Evolutionary conservation across 2,888 invertebrate genomes (phyloP).

Genomic region (Argyra leucocephala): DNA sequence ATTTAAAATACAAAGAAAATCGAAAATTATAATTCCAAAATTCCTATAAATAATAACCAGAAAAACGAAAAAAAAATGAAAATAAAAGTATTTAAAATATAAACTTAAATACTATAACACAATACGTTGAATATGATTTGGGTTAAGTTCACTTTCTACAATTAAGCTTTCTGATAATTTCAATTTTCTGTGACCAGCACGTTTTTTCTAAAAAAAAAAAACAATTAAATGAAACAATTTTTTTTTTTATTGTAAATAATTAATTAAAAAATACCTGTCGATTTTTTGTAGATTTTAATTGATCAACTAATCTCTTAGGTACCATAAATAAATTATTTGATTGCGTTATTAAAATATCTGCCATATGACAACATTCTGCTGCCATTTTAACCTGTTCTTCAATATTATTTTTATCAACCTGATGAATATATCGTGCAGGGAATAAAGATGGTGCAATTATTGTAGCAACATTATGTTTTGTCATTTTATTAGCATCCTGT

Average conservation of each 20-base stretch:
- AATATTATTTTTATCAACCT: conserved; percentile 55
- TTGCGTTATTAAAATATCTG: conserved; percentile 71
- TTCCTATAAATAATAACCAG: too few species aligned
- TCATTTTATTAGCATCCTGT: conserved; percentile 75
- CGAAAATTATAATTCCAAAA: too few species aligned
- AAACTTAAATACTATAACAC: background rate
- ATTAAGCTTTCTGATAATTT: background rate
- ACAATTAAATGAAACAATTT: background rate
- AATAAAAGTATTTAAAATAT: too few species aligned
- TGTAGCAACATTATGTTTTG: conserved; percentile 83
- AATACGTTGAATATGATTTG: conserved; percentile 10
- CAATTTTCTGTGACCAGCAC: background rate
- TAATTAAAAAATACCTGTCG: too few species aligned
- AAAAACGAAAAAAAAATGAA: too few species aligned
- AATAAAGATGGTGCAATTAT: conserved; percentile 92
- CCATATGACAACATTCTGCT: conserved; percentile 76
- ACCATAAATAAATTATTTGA: conserved; percentile 71
- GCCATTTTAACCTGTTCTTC: conserved; percentile 74
- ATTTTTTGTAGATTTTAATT: conserved; percentile 46
- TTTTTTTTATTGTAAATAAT: too few species aligned
- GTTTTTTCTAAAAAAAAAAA: conserved; percentile 4
- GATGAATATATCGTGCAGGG: conserved; percentile 60
- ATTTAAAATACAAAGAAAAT: too few species aligned
- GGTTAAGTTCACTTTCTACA: background rate
- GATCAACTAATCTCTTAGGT: conserved; percentile 59